A percentile compares a stretch with the other conserved stretches of the same genome.
phyloP scores from a whole-genome alignment of 2,888 invertebrate species.

The Epinotia nisella region DNA sequence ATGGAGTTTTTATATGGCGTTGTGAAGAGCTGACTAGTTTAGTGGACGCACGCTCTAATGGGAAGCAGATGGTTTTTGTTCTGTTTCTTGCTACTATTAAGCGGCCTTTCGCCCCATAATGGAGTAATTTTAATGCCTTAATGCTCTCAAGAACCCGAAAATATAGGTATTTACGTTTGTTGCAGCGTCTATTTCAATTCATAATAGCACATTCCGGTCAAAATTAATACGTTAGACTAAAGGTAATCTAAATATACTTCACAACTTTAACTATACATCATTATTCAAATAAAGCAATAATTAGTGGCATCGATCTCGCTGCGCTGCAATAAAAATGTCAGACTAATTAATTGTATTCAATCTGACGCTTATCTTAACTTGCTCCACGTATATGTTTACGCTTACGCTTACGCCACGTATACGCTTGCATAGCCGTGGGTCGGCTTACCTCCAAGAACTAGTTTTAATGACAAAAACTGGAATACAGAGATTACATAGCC shows the following conservation, averaged over 20 bases:
- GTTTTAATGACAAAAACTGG: constrained; percentile 49
- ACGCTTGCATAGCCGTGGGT: constrained; percentile 17
- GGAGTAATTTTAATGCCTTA: constrained; percentile 57
- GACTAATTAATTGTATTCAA: constrained; percentile 27
- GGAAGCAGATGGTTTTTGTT: constrained; percentile 66
- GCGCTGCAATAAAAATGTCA: constrained; percentile 22
- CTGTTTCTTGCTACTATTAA: constrained; percentile 61
- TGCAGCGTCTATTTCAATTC: neutral
- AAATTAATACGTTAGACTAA: no score
- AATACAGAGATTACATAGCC: constrained; percentile 58
- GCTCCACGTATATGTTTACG: constrained; percentile 10
- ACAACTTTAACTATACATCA: neutral
- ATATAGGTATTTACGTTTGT: neutral
- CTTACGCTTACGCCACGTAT: constrained; percentile 9
- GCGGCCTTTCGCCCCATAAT: constrained; percentile 55
- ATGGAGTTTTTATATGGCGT: constrained; percentile 71
- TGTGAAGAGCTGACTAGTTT: constrained; percentile 68
- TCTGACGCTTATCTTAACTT: constrained; percentile 21
- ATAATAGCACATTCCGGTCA: neutral
- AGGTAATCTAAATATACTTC: no score
- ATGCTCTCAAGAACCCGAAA: constrained; percentile 44
- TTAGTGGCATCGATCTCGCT: constrained; percentile 12
- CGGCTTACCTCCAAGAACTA: constrained; percentile 37
- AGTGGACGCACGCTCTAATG: constrained; percentile 65
- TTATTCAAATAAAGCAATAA: constrained; percentile 1